These are phyloP conservation scores for Myripristis jacobus DNA, from an alignment of 2,797 vertebrate genomes.

Conservation along the genomic window DNA sequence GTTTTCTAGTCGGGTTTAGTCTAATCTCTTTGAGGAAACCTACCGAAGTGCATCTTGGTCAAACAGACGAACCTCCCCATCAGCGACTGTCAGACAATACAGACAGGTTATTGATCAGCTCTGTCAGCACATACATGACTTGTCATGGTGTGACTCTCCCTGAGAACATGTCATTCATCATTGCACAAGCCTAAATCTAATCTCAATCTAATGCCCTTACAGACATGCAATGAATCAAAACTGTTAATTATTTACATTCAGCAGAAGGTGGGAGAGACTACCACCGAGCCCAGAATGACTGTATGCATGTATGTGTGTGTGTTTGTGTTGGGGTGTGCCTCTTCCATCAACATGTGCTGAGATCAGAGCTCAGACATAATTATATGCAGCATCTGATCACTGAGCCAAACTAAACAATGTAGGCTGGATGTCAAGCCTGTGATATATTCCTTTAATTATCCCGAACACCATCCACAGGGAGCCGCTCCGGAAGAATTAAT, in stretches of 20 bases:
- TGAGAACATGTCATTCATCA: conserved; percentile 20
- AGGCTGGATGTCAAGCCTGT: not conserved
- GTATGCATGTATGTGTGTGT: not conserved
- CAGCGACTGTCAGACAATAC: conserved; percentile 19
- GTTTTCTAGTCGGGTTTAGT: not conserved
- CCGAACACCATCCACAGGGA: not conserved
- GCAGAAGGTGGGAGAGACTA: conserved; percentile 10
- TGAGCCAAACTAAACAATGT: conserved; percentile 18
- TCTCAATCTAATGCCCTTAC: conserved; percentile 2
- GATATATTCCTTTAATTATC: conserved; percentile 28
- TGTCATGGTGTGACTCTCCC: conserved; percentile 9
- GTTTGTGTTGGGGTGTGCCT: conserved; percentile 6
- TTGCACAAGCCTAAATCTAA: conserved; percentile 19
- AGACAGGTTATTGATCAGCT: conserved; percentile 54
- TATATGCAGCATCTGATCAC: conserved; percentile 8
- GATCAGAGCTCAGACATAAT: conserved; percentile 19
- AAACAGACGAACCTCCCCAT: conserved; percentile 28
- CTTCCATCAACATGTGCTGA: not conserved
- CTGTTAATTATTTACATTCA: conserved; percentile 66
- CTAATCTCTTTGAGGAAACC: conserved; percentile 27
- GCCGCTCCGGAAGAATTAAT: conserved; percentile 1
- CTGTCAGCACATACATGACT: conserved; percentile 34
- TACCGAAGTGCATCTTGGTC: conserved; percentile 10
- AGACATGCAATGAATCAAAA: conserved; percentile 31
- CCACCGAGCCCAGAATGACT: not conserved